phyloP scores from a whole-genome alignment of 1,140 invertebrate species.

The Ooceraea biroi region DNA sequence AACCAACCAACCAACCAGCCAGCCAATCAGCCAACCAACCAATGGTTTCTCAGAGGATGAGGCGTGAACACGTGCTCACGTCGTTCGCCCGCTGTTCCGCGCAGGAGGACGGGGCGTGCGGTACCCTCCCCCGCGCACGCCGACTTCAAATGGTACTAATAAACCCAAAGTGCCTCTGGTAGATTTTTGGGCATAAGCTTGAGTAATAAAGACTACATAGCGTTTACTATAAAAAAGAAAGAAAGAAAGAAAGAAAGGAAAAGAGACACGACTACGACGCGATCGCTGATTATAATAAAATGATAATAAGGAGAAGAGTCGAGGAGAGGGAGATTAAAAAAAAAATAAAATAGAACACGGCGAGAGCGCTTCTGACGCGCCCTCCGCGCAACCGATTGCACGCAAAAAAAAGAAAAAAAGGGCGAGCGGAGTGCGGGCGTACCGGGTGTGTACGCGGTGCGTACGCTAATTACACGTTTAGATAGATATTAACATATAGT shows the following conservation, averaged over 20 bases:
- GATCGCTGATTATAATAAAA: slow-evolving; percentile 72
- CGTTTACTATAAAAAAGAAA: slow-evolving; percentile 75
- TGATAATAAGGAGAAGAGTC: slow-evolving; percentile 58
- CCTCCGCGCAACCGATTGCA: slow-evolving; percentile 39
- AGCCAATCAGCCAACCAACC: neutral
- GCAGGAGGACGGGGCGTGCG: slow-evolving; percentile 62
- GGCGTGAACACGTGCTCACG: slow-evolving; percentile 65
- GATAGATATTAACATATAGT: slow-evolving; percentile 82
- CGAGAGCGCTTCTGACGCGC: slow-evolving; percentile 56
- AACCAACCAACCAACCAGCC: slow-evolving; percentile 1
- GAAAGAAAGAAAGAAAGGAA: slow-evolving; percentile 2
- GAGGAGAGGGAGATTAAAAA: slow-evolving; percentile 12
- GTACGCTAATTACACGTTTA: slow-evolving; percentile 76
- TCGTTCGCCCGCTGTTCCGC: slow-evolving; percentile 68
- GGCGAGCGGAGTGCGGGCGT: slow-evolving; percentile 74
- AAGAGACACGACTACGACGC: slow-evolving; percentile 70
- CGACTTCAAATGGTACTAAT: slow-evolving; percentile 86
- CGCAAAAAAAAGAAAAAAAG: slow-evolving; percentile 9
- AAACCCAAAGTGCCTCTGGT: slow-evolving; percentile 87
- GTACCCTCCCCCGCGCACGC: slow-evolving; percentile 82
- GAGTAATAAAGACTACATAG: slow-evolving; percentile 83
- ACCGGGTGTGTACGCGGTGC: slow-evolving; percentile 77
- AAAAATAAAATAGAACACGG: slow-evolving; percentile 13
- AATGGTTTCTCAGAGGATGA: slow-evolving; percentile 35
- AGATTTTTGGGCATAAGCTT: slow-evolving; percentile 87